phyloP scores from a whole-genome alignment of 2,797 vertebrate species.

The Gouania willdenowi region DNA sequence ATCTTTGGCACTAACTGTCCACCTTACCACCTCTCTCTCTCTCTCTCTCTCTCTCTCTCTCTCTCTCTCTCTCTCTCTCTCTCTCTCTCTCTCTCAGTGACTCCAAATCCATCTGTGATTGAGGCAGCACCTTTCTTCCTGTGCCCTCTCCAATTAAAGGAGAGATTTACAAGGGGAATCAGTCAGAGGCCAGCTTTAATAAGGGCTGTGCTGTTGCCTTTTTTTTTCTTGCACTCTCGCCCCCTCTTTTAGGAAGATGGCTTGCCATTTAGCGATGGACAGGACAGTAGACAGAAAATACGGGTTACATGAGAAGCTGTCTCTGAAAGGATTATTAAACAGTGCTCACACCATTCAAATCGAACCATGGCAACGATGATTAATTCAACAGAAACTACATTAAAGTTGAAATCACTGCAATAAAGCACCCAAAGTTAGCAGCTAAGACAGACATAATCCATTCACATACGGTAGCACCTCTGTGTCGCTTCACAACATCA shows the following conservation, averaged over 20 bases:
- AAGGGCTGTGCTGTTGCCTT: constrained; percentile 55
- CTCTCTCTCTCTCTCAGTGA: neutral
- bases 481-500: constrained; percentile 33
- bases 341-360: constrained; percentile 38
- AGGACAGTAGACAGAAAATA: constrained; percentile 46
- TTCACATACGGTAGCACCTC: constrained; percentile 26
- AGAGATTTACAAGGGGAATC: constrained; percentile 73
- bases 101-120: constrained; percentile 54
- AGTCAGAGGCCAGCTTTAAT: constrained; percentile 76
- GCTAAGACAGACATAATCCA: constrained; percentile 36
- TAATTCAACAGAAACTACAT: constrained; percentile 26
- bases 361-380: constrained; percentile 36
- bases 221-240: constrained; percentile 46
- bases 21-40: too few species aligned
- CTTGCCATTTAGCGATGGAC: constrained; percentile 54
- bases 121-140: constrained; percentile 52
- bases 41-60: neutral
- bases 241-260: constrained; percentile 36
- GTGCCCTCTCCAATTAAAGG: constrained; percentile 75
- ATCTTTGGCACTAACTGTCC: too few species aligned
- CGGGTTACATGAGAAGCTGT: constrained; percentile 48
- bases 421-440: constrained; percentile 27
- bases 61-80: neutral
- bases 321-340: constrained; percentile 51
- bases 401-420: constrained; percentile 31